Evolutionary conservation across 2,888 invertebrate species (phyloP).

Genomic region (Caprella mutica): DNA sequence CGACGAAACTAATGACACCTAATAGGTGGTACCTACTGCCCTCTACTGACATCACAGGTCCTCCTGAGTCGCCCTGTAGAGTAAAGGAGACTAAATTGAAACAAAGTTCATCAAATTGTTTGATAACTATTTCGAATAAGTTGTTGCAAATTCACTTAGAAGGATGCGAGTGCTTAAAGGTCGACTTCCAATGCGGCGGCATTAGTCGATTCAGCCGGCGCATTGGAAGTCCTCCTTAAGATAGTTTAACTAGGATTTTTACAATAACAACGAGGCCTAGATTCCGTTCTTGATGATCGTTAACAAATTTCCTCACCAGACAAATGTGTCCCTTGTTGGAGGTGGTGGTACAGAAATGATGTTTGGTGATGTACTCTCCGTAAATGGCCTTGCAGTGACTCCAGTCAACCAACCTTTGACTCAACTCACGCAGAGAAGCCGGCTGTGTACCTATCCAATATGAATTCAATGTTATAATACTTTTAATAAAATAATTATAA

Average conservation of each 20-base stretch:
- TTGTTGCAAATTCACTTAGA: too few species aligned
- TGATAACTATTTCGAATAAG: too few species aligned
- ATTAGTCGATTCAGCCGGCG: too few species aligned
- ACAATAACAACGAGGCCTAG: too few species aligned
- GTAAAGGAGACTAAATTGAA: neutral
- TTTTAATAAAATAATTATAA: too few species aligned
- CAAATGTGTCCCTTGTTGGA: conserved; percentile 14
- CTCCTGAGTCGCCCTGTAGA: conserved; percentile 18
- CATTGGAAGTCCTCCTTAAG: too few species aligned
- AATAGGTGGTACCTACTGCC: neutral
- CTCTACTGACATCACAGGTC: conserved; percentile 14
- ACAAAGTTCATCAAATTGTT: neutral
- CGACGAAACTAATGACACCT: conserved; percentile 20
- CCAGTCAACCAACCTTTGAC: conserved; percentile 1
- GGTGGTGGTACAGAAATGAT: conserved; percentile 18
- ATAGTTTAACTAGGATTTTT: too few species aligned
- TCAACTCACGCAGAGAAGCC: conserved; percentile 5
- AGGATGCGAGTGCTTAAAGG: too few species aligned
- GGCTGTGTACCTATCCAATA: neutral
- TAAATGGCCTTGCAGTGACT: conserved; percentile 7
- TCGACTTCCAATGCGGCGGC: too few species aligned
- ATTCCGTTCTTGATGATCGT: too few species aligned
- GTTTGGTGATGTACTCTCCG: conserved; percentile 13
- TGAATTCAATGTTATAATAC: neutral
- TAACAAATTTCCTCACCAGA: conserved; percentile 6